Conservation (phyloP, 2,113 vertebrate genomes). For the Heterotis niloticus region DNA sequence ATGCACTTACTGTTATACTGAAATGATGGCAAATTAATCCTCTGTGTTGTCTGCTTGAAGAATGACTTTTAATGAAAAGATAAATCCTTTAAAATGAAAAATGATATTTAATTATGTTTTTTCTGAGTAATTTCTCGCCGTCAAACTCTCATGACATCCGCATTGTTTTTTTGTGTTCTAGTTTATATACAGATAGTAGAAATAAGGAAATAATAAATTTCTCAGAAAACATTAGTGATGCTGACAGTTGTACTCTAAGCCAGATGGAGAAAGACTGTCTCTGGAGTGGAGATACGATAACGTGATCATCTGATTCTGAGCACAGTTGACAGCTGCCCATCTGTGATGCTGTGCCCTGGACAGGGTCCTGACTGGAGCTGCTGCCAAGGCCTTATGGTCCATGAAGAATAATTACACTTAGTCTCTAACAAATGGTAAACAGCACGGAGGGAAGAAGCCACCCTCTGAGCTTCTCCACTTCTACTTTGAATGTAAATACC, state of each 20-base stretch:
- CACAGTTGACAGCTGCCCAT: conserved; percentile 34
- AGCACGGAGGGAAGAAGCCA: background rate
- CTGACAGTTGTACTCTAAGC: conserved; percentile 12
- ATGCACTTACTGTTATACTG: too few species aligned
- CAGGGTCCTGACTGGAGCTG: conserved; percentile 5
- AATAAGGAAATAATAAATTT: background rate
- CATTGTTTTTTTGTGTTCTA: background rate
- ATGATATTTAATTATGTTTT: too few species aligned
- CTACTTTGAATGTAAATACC: background rate
- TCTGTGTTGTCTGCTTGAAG: too few species aligned
- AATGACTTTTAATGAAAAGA: too few species aligned
- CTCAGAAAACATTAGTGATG: conserved; percentile 6
- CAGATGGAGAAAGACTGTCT: conserved; percentile 14
- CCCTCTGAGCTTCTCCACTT: background rate
- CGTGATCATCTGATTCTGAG: conserved; percentile 28
- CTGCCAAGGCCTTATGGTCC: conserved; percentile 26
- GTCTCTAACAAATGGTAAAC: background rate
- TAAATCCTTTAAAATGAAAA: too few species aligned
- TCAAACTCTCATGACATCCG: too few species aligned
- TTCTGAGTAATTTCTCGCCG: too few species aligned
- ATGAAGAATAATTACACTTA: background rate
- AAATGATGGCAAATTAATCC: too few species aligned
- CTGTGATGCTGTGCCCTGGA: conserved; percentile 26
- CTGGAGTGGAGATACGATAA: conserved; percentile 20
- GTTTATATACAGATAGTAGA: too few species aligned